Evolutionary conservation across 2,113 vertebrate species (phyloP).

Genomic region (Carassius gibelio): DNA sequence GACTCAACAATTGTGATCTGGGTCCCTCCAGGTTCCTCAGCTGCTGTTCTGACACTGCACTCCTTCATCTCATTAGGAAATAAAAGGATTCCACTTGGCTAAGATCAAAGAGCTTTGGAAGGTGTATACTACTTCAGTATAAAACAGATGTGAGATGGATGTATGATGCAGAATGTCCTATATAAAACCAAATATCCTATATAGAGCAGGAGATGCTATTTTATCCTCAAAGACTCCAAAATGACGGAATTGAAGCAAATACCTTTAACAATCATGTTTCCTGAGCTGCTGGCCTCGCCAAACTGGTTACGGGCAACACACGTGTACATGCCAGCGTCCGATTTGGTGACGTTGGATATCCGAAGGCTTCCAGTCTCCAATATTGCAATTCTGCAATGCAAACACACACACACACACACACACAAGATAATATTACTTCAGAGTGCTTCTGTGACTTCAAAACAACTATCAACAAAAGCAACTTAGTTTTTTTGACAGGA

Average conservation of each 20-base stretch:
- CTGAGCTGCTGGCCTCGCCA: slow-evolving; percentile 89
- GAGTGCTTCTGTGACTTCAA: background rate
- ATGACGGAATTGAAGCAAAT: slow-evolving; percentile 50
- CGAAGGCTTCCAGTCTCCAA: slow-evolving; percentile 88
- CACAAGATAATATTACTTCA: background rate
- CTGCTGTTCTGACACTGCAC: slow-evolving; percentile 62
- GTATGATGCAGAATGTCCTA: background rate
- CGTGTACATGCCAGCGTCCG: slow-evolving; percentile 88
- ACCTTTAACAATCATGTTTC: slow-evolving; percentile 93
- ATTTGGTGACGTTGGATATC: slow-evolving; percentile 88
- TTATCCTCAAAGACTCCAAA: background rate
- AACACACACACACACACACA: slow-evolving; percentile 6
- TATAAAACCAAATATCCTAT: background rate
- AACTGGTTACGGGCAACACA: slow-evolving; percentile 93
- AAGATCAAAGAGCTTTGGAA: slow-evolving; percentile 19
- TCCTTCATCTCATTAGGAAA: slow-evolving; percentile 55
- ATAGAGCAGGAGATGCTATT: background rate
- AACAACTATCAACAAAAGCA: slow-evolving; percentile 8
- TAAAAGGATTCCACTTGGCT: slow-evolving; percentile 44
- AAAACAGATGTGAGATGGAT: background rate
- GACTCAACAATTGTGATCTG: slow-evolving; percentile 63
- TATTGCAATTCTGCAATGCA: slow-evolving; percentile 78
- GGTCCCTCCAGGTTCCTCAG: slow-evolving; percentile 42
- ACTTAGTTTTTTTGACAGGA: slow-evolving; percentile 14
- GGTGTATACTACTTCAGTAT: background rate